Conservation (phyloP, 53 echinoderm and acorn worm species). For the Zoroaster sp. region DNA sequence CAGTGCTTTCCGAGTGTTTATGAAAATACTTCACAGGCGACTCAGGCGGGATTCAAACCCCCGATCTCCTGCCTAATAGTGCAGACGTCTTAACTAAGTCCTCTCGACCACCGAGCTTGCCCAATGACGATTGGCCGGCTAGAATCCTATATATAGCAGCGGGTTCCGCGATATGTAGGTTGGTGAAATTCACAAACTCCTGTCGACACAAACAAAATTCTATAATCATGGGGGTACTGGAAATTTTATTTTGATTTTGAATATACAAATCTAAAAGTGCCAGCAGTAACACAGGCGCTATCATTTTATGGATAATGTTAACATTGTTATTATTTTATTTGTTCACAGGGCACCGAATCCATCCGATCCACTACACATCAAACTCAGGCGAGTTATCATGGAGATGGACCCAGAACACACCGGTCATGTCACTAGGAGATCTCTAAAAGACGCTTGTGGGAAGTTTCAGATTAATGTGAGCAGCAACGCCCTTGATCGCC, state of each 20-base stretch:
- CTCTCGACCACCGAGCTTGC: too few species aligned
- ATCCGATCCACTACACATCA: slow-evolving; percentile 84
- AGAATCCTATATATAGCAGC: too few species aligned
- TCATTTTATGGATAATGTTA: not conserved
- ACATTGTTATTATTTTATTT: not conserved
- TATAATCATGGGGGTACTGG: not conserved
- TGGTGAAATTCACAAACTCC: too few species aligned
- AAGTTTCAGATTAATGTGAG: slow-evolving; percentile 81
- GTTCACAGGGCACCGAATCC: slow-evolving; percentile 74
- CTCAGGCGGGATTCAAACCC: too few species aligned
- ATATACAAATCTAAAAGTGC: too few species aligned
- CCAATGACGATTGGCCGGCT: too few species aligned
- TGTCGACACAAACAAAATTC: not conserved
- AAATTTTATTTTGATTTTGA: not conserved
- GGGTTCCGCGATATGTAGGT: too few species aligned
- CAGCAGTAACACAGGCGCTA: not conserved
- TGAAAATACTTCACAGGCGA: too few species aligned
- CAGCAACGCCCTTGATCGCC: slow-evolving; percentile 64
- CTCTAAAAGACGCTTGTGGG: slow-evolving; percentile 70
- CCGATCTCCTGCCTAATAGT: too few species aligned
- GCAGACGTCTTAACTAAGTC: too few species aligned
- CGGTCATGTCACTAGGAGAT: slow-evolving; percentile 67
- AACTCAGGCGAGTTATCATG: slow-evolving; percentile 69
- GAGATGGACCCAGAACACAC: slow-evolving; percentile 78
- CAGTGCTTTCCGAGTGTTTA: too few species aligned